Conservation (phyloP, 2,888 invertebrate genomes). For the Dendrolimus houi region DNA sequence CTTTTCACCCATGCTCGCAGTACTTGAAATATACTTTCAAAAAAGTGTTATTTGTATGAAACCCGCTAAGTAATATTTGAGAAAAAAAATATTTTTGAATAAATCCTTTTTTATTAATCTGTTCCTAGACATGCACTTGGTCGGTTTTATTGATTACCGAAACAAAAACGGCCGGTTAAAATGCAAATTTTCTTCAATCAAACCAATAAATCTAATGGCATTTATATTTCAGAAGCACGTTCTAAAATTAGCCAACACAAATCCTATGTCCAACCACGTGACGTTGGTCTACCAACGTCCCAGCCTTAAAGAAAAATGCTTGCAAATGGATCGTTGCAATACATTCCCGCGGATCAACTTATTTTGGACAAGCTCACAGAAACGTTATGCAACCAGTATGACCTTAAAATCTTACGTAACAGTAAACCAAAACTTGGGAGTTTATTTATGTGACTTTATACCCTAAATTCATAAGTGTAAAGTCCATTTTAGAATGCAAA, state of each 20-base stretch:
- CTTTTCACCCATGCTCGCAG: too few species aligned
- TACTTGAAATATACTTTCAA: too few species aligned
- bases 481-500: conserved; percentile 16
- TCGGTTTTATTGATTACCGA: too few species aligned
- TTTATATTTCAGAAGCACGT: conserved; percentile 42
- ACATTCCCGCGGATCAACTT: conserved; percentile 29
- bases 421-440: conserved; percentile 37
- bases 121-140: too few species aligned
- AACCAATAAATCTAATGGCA: conserved; percentile 25
- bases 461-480: rapidly evolving
- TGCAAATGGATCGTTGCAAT: conserved; percentile 17
- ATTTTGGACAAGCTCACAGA: conserved; percentile 35
- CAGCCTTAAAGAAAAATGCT: not conserved
- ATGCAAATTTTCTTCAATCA: conserved; percentile 7
- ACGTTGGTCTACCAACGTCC: conserved; percentile 16
- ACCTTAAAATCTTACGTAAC: conserved; percentile 70
- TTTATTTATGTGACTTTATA: not conserved
- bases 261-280: conserved; percentile 23
- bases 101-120: too few species aligned
- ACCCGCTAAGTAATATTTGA: too few species aligned
- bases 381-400: conserved; percentile 55
- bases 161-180: too few species aligned
- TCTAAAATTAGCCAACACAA: conserved; percentile 56
- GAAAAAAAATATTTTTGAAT: too few species aligned
- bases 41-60: too few species aligned